These are phyloP conservation scores for Labia minor DNA, from an alignment of 2,888 invertebrate genomes.

Conservation along the genomic window DNA sequence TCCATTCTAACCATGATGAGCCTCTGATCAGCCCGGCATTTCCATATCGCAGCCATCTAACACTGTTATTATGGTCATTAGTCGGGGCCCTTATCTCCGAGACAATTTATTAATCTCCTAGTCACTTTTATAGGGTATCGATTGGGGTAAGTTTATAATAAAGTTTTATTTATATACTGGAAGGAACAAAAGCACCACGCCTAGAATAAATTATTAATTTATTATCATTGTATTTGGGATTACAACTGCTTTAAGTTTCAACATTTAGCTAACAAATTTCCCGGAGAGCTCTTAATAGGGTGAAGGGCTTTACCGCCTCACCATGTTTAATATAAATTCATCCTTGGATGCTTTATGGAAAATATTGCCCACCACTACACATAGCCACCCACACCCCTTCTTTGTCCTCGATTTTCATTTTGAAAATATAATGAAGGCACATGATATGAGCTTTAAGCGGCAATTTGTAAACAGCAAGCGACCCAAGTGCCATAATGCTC, in stretches of 20 bases:
- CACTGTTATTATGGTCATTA: constrained; percentile 13
- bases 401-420: background rate
- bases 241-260: too few species aligned
- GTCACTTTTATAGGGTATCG: constrained; percentile 1
- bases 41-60: constrained; percentile 1
- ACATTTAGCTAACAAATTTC: background rate
- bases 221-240: too few species aligned
- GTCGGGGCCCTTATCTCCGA: background rate
- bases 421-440: background rate
- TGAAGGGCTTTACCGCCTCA: background rate
- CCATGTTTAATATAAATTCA: constrained; percentile 13
- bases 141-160: constrained; percentile 13
- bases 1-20: background rate
- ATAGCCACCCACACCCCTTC: too few species aligned
- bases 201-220: constrained; percentile 2
- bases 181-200: background rate
- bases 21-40: constrained; percentile 8
- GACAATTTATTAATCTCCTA: constrained; percentile 5
- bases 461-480: constrained; percentile 8
- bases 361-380: background rate
- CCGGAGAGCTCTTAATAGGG: background rate
- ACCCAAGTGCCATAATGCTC: background rate
- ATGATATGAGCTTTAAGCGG: background rate
- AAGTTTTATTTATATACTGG: background rate
- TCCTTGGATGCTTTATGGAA: background rate